Evolutionary conservation across 2,888 invertebrate species (phyloP).

Genomic region (Caenorhabditis sinica): DNA sequence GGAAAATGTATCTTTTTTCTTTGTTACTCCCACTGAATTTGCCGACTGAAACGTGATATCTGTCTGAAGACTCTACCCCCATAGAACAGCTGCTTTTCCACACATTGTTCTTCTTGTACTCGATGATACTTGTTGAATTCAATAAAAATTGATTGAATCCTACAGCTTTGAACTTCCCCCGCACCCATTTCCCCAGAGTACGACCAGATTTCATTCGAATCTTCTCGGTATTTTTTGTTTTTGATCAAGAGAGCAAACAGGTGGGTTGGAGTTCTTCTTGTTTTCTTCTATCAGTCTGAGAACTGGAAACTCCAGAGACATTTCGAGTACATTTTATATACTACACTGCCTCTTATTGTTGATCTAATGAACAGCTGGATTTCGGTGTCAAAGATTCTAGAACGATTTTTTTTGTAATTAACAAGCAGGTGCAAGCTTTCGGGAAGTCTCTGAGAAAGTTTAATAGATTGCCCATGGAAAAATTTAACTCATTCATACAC

Average conservation of each 20-base stretch:
- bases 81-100: slow-evolving; percentile 48
- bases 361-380: background rate
- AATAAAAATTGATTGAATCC: slow-evolving; percentile 36
- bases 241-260: slow-evolving; percentile 7
- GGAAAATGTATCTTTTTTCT: slow-evolving; percentile 3
- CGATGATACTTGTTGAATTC: slow-evolving; percentile 4
- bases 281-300: background rate
- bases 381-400: background rate
- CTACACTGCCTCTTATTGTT: background rate
- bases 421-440: slow-evolving; percentile 3
- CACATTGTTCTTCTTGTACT: slow-evolving; percentile 24
- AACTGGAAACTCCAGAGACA: slow-evolving; percentile 1
- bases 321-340: background rate
- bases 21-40: background rate
- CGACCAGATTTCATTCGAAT: background rate
- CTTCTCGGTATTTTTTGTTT: slow-evolving; percentile 2
- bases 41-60: slow-evolving; percentile 50
- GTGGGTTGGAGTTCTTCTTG: background rate
- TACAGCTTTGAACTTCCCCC: slow-evolving; percentile 16
- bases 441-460: background rate
- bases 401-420: background rate
- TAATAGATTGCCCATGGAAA: background rate
- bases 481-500: slow-evolving; percentile 8
- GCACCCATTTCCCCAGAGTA: slow-evolving; percentile 18
- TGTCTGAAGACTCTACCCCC: slow-evolving; percentile 4